phyloP scores from a whole-genome alignment of 2,113 vertebrate genomes.

The Candoia aspera region DNA sequence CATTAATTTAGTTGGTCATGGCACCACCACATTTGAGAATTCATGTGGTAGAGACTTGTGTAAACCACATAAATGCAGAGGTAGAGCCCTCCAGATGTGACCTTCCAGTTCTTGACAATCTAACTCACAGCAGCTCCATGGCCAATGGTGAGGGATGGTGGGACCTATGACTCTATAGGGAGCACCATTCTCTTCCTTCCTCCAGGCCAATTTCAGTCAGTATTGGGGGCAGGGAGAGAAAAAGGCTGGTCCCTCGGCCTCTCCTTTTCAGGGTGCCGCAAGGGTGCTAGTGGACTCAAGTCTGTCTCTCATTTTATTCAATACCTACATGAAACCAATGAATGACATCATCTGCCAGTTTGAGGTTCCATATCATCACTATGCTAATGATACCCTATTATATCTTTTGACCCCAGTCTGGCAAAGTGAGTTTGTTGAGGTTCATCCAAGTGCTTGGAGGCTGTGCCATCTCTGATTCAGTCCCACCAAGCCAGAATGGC shows the following conservation, averaged over 20 bases:
- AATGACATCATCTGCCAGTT: neutral
- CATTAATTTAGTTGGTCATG: neutral
- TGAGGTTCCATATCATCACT: neutral
- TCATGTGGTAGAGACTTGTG: neutral
- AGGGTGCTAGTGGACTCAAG: too few relatives aligned
- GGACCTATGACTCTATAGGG: neutral
- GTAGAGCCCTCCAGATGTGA: neutral
- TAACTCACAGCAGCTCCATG: neutral
- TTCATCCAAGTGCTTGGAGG: neutral
- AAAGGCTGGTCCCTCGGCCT: too few relatives aligned
- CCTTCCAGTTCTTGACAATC: neutral
- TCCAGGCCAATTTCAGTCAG: too few relatives aligned
- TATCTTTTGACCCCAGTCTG: neutral
- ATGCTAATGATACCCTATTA: neutral
- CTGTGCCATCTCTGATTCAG: neutral
- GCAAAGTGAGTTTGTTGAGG: neutral
- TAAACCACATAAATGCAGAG: neutral
- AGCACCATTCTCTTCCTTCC: too few relatives aligned
- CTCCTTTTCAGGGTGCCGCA: too few relatives aligned
- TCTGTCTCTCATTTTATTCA: too few relatives aligned
- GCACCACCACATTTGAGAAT: neutral
- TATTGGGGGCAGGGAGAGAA: too few relatives aligned
- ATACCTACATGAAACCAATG: too few relatives aligned
- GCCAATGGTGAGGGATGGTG: neutral
- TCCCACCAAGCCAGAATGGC: neutral